These are phyloP conservation scores for Phoebastria nigripes DNA, from an alignment of 2,797 vertebrate species.

Conservation along the genomic window DNA sequence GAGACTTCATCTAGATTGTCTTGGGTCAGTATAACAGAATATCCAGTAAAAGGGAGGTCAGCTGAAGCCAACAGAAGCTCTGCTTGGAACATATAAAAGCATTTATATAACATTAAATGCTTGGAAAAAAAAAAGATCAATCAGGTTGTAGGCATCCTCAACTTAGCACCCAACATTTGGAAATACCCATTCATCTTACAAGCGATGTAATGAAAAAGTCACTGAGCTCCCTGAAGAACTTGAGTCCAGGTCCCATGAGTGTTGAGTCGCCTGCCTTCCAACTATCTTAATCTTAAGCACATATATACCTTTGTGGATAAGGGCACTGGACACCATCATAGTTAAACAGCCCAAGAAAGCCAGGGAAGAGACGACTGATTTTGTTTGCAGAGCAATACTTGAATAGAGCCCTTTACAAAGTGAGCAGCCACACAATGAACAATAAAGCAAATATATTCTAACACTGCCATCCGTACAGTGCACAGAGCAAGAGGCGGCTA, in stretches of 20 bases:
- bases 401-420: not conserved
- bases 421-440: not conserved
- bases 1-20: not conserved
- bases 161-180: not conserved
- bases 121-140: not conserved
- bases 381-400: not conserved
- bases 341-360: not conserved
- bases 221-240: not conserved
- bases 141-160: not conserved
- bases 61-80: not conserved
- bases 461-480: not conserved
- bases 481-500: not conserved
- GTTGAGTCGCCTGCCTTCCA: not conserved
- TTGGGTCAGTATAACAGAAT: not conserved
- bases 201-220: not conserved
- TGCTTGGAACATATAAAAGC: not conserved
- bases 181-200: not conserved
- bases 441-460: not conserved
- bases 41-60: not conserved
- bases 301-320: not conserved
- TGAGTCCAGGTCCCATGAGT: not conserved
- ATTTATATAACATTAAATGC: not conserved
- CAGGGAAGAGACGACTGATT: not conserved
- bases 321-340: not conserved
- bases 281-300: not conserved